Base-by-base conservation (phyloP, 64 coral and sea anemone genomes). In the Acropora tenuis region DNA sequence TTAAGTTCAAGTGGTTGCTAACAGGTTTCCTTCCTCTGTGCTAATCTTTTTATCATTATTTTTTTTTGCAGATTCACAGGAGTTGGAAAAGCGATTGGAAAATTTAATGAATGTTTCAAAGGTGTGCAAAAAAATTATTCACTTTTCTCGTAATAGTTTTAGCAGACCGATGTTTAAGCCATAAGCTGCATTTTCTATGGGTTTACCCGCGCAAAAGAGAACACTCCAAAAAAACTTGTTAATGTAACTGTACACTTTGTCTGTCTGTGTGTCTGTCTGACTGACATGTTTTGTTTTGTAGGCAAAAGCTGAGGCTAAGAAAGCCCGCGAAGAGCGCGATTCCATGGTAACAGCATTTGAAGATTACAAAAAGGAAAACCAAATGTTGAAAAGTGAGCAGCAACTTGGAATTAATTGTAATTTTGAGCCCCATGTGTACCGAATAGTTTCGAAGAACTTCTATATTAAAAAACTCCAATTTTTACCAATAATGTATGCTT, bases 311-410 rank as follows among this genome's bases (percentile, higher is more conserved):
- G 78, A 94, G 59, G 75, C 84, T n/a, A 91, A 94, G 53, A 88
- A 91, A 69, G 73, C 93, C 7, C 46, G 46, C 47, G 95, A 97
- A 48, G 84, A 94, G 57, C 87, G 86, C 6, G 55, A 79, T 61
- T 79, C 57, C 40, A 65, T 94, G 57, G 90, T 88, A 47, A 73
- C 47, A 17, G 88, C 94, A 47, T 78, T 82, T 18, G 89, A 94
- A 6, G 74, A 86, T 20, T 86, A 83, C 47, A 97, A 86, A 50
- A 80, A 60, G 47, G 79, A n/a, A 1, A 97, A 76, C 42, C 89
- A 91, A 41, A 79, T 78, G 46, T 77, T 97, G 3, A 88, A 97
- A 91, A 75, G 95, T 97, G 67, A 47, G 80, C 20, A 77, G 74
- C 59, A 15, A 17, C 9, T 4, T 71, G 18, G 30, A 30, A 30